phyloP scores from a whole-genome alignment of 1,140 invertebrate species.

The Periplaneta americana region DNA sequence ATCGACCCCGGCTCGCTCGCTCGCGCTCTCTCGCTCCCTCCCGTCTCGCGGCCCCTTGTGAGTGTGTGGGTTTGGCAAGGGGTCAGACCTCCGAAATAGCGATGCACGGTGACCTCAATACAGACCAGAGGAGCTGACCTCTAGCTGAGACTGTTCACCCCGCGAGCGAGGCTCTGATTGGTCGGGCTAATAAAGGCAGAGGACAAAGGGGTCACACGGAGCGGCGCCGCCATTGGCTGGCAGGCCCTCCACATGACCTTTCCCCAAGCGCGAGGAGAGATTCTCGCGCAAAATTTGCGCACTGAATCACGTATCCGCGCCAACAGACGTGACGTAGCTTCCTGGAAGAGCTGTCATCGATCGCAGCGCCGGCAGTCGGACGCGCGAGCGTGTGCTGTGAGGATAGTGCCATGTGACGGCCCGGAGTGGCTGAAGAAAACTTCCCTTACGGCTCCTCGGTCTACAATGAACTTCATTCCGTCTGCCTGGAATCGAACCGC shows the following conservation, averaged over 20 bases:
- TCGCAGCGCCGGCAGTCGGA: too few relatives aligned
- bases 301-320: too few relatives aligned
- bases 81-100: background rate
- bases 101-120: background rate
- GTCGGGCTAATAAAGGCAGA: conserved; percentile 10
- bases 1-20: background rate
- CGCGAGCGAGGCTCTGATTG: background rate
- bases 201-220: conserved; percentile 12
- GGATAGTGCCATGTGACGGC: too few relatives aligned
- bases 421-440: too few relatives aligned
- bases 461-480: too few relatives aligned
- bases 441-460: too few relatives aligned
- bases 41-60: background rate
- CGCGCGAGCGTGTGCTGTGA: too few relatives aligned
- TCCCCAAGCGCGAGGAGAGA: background rate
- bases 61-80: background rate
- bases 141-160: conserved; percentile 9
- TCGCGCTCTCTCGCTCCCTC: background rate
- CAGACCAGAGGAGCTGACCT: background rate
- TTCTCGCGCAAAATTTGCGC: too few relatives aligned
- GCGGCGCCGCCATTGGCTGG: background rate
- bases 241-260: background rate
- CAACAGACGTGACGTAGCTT: too few relatives aligned
- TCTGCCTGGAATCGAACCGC: too few relatives aligned
- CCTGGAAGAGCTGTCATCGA: too few relatives aligned